Evolutionary conservation across 2,113 vertebrate genomes (phyloP), one percentile per base, ranked within the genome.

Genomic region (Bos javanicus): DNA sequence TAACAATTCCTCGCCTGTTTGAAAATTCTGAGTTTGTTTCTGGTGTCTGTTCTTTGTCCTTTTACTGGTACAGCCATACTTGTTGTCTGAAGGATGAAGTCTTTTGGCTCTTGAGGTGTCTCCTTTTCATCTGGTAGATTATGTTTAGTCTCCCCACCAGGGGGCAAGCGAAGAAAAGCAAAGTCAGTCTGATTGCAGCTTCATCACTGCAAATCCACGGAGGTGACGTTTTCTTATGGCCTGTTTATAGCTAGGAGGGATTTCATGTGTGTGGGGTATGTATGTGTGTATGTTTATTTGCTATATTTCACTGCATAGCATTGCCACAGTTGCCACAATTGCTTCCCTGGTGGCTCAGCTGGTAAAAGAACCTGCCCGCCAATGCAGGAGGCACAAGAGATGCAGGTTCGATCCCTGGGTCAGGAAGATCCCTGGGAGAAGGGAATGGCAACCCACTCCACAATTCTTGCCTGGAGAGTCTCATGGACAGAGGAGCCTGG

Each of bases 121-220:
- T 2, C 3, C 36, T 3, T 12, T 36, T n/a, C 2, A 21, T 25
- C 48, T 2, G 46, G 10, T 46, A 46, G 43, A 11, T 89, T 21
- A 11, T 23, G 30, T 30, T 48, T 71, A 1, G 60, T 91, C 19
- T 82, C 28, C 13, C 96, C 97, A 81, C 95, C 54, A 96, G 97
- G 71, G 93, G 95, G 94, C 95, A 48, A 59, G 46, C n/a, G 0
- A 93, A 60, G 91, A 74, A 62, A 92, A 56, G 94, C 39, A 57
- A 88, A 90, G 9, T 54, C 15, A 1, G 14, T 8, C 21, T 26
- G 59, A 46, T 2, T 1, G 3, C 3, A 30, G 17, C 64, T 54
- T n/a, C 2, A 7, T 46, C 14, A 2, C 50, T 62, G 43, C 8
- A 28, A 12, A 39, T 11, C 7, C 30, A 23, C 19, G 0, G 16